Base-by-base conservation (phyloP, 2,888 invertebrate species). In the Limnephilus lunatus region DNA sequence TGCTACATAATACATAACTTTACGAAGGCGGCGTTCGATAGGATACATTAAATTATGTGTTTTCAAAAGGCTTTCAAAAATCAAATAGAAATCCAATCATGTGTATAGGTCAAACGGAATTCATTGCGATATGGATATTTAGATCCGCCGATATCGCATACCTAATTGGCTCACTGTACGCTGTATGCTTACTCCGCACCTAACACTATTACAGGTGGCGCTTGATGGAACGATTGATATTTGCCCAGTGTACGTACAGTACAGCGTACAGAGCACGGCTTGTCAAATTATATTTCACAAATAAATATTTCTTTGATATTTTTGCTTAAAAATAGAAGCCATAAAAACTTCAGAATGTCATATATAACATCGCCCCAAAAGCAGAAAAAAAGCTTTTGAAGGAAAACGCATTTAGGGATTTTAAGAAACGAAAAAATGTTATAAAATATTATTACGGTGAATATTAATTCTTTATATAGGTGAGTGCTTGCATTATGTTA, bases 81-180 rank as follows among this genome's bases (percentile, higher is more conserved):
- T 9, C 9, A 68, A n/a, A 68, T 25, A 68, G 19, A 68, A 68
- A 25, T 9, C 9, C 68, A n/a, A 25, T 68, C 25, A 19, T 68
- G 9, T 7, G 25, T 25, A 14, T 2, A 48, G 15, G 48, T 48
- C 48, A 9, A 68, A 9, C 7, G 68, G 25, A 68, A 68, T 68
- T 7, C 68, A 25, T 9, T 68, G 25, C 68, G 68, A 68, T 68
- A 25, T n/a, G 1, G 68, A 68, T 68, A 68, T 68, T 68, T n/a
- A 68, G 68, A 68, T 25, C 68, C 7, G 68, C 68, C 68, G 25
- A 9, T 86, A 86, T 48, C n/a, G 44, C 48, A 15, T 48, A 15
- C 30, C 86, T 86, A 44, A 86, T 86, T 86, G 86, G 48, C 44
- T 85, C 44, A 44, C 86, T 86, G 44, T 86, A 86, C 48, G 85